phyloP scores from a whole-genome alignment of 2,888 invertebrate genomes.

The Apodemia hepburni region DNA sequence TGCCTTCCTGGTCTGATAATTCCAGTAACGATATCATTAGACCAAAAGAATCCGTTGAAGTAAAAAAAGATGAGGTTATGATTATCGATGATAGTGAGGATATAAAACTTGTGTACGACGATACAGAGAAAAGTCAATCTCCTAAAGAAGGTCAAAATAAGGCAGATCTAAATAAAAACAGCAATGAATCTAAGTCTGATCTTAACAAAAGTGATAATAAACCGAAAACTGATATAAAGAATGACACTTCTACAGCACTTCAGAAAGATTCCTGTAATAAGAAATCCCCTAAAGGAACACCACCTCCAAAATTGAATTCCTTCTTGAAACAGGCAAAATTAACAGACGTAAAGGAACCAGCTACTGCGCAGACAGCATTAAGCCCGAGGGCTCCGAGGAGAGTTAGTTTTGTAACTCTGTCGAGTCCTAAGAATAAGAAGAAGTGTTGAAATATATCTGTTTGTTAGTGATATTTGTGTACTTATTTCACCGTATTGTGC shows the following conservation, averaged over 20 bases:
- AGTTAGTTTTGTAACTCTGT: conserved; percentile 87
- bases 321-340: conserved; percentile 62
- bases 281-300: conserved; percentile 27
- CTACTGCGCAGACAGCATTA: conserved; percentile 38
- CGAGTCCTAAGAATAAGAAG: conserved; percentile 87
- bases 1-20: conserved; percentile 74
- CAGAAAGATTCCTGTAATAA: conserved; percentile 18
- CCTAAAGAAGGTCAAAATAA: conserved; percentile 14
- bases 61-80: conserved; percentile 30
- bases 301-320: conserved; percentile 25
- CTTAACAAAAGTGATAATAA: neutral
- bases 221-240: conserved; percentile 24
- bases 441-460: conserved; percentile 38
- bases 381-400: conserved; percentile 82
- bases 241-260: conserved; percentile 23
- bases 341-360: conserved; percentile 50
- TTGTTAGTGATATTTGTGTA: neutral
- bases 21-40: conserved; percentile 61
- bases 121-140: conserved; percentile 45
- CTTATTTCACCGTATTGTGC: too few species aligned
- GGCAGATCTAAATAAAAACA: neutral
- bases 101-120: conserved; percentile 76
- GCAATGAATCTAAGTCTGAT: neutral
- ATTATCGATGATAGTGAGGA: conserved; percentile 71
- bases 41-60: conserved; percentile 38